Conservation (phyloP, 2,888 invertebrate genomes). For the Ephialtes manifestator region DNA sequence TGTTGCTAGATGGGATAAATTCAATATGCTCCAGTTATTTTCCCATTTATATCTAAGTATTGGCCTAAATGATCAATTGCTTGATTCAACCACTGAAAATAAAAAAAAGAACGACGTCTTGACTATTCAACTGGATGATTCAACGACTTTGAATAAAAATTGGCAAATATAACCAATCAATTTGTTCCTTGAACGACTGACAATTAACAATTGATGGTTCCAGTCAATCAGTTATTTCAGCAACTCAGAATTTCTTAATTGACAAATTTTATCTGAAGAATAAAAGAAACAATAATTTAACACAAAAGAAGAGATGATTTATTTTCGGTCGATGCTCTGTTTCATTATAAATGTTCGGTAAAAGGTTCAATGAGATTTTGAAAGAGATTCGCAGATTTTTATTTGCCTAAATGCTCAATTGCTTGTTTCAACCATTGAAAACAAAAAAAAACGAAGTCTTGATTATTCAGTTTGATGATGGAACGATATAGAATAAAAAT, state of each 20-base stretch:
- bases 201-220: too few species aligned
- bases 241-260: too few species aligned
- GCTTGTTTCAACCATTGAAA: neutral
- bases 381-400: constrained; percentile 20
- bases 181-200: too few species aligned
- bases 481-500: neutral
- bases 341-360: neutral
- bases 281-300: too few species aligned
- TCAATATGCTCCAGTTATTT: constrained; percentile 1
- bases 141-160: neutral
- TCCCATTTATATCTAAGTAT: neutral
- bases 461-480: neutral
- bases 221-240: too few species aligned
- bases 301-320: too few species aligned
- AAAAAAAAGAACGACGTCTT: neutral
- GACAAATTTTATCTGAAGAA: too few species aligned
- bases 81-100: neutral
- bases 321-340: neutral
- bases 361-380: neutral
- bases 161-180: neutral
- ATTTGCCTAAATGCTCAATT: neutral
- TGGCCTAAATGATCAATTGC: neutral
- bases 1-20: neutral
- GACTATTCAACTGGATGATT: neutral
- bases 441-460: neutral